Evolutionary conservation across 2,888 invertebrate species (phyloP).

Genomic region (Cetonia aurata): DNA sequence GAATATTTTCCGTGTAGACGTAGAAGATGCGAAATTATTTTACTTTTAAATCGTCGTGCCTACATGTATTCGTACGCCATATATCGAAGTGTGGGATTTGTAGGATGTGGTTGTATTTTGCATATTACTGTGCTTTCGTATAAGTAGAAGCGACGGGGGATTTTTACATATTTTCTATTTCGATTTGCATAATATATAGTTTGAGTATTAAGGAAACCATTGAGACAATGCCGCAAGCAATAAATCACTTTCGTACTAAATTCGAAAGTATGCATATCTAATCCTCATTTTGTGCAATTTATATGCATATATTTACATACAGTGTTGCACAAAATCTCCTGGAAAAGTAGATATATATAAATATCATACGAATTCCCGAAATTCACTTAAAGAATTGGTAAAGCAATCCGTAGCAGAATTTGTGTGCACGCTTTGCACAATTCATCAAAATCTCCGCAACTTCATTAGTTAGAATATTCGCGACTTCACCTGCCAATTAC

Average conservation of each 20-base stretch:
- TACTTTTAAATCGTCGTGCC: slow-evolving; percentile 25
- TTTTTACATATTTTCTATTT: slow-evolving; percentile 33
- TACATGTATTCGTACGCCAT: background rate
- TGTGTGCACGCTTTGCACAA: no score
- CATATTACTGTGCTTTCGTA: slow-evolving; percentile 2
- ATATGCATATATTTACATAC: background rate
- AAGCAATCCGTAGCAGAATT: no score
- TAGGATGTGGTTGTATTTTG: slow-evolving; percentile 15
- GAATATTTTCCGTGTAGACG: slow-evolving; percentile 15
- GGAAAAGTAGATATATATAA: no score
- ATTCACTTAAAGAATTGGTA: no score
- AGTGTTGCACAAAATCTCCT: background rate
- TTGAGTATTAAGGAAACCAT: slow-evolving; percentile 8
- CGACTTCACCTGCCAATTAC: slow-evolving; percentile 7
- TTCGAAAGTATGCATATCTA: background rate
- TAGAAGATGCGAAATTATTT: slow-evolving; percentile 28
- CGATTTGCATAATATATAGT: slow-evolving; percentile 35
- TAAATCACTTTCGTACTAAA: slow-evolving; percentile 20
- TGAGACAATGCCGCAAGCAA: slow-evolving; percentile 21
- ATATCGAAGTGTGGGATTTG: background rate
- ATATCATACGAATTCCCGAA: no score
- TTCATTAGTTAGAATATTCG: background rate
- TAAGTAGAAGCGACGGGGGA: background rate
- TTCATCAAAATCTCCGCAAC: no score
- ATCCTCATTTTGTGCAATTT: background rate